Evolutionary conservation across 2,888 invertebrate species (phyloP).

Genomic region (Leptopilina drosophilae): DNA sequence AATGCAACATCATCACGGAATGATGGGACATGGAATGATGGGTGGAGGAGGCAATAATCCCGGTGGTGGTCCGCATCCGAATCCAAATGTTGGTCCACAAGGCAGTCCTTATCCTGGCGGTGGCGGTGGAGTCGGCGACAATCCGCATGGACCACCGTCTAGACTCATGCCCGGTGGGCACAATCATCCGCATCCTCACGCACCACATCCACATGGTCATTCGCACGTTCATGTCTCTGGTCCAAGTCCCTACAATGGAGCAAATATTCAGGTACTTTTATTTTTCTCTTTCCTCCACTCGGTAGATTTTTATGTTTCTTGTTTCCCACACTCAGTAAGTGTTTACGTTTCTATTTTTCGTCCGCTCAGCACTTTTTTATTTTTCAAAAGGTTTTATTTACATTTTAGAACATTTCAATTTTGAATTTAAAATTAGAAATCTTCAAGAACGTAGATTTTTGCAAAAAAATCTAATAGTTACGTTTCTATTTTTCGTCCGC

Average conservation of each 20-base stretch:
- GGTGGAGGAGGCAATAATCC: conserved; percentile 59
- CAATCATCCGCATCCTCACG: conserved; percentile 53
- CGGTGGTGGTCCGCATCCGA: conserved; percentile 79
- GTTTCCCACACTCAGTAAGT: neutral
- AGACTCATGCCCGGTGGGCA: conserved; percentile 68
- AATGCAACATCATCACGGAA: conserved; percentile 67
- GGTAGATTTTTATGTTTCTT: no score
- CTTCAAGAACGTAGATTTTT: no score
- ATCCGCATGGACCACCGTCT: conserved; percentile 80
- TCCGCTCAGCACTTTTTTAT: no score
- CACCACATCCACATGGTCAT: conserved; percentile 51
- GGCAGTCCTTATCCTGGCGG: conserved; percentile 79
- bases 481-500: neutral
- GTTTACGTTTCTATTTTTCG: neutral
- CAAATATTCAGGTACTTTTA: conserved; percentile 81
- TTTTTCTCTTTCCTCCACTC: no score
- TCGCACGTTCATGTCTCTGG: conserved; percentile 68
- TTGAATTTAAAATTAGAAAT: no score
- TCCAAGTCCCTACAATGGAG: conserved; percentile 83
- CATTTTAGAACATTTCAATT: no score
- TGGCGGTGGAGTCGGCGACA: conserved; percentile 76
- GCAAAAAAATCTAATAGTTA: no score
- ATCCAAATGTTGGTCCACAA: conserved; percentile 74
- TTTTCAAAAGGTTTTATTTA: no score
- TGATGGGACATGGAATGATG: conserved; percentile 75